Evolutionary conservation across 2,888 invertebrate genomes (phyloP).

Genomic region (Anodontia alba): DNA sequence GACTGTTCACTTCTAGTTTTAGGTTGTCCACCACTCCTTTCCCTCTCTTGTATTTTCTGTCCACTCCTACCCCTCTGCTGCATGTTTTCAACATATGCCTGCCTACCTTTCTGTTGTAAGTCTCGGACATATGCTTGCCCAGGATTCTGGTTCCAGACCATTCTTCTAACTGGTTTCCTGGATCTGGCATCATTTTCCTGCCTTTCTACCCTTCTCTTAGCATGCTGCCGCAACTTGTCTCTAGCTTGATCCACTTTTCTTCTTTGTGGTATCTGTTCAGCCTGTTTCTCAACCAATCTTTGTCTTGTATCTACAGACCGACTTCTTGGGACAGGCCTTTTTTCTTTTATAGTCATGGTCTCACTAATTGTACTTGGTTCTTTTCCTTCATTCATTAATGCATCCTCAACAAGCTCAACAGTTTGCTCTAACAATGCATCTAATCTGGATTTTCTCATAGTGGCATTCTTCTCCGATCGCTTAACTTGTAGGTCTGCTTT

Average conservation of each 20-base stretch:
- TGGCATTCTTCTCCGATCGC: constrained; percentile 3
- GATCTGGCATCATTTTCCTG: neutral
- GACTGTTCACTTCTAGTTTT: neutral
- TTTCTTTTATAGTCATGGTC: neutral
- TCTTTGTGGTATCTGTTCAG: neutral
- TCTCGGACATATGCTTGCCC: neutral
- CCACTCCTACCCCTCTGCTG: neutral
- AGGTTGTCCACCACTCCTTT: neutral
- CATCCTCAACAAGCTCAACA: neutral
- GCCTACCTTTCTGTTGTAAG: neutral
- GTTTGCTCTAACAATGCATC: constrained; percentile 3
- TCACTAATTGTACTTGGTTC: neutral
- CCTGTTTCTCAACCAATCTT: neutral
- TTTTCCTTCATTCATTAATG: neutral
- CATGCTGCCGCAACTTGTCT: constrained; percentile 1
- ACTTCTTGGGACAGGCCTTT: neutral
- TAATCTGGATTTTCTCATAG: neutral
- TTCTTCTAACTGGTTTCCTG: neutral
- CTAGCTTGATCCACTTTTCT: neutral
- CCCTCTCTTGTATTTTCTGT: neutral
- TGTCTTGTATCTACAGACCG: neutral
- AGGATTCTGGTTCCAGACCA: constrained; percentile 15
- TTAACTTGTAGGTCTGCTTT: neutral
- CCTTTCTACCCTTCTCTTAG: neutral
- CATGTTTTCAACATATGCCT: neutral